phyloP scores from a whole-genome alignment of 2,888 invertebrate species.

The Cryptocephalus primarius region DNA sequence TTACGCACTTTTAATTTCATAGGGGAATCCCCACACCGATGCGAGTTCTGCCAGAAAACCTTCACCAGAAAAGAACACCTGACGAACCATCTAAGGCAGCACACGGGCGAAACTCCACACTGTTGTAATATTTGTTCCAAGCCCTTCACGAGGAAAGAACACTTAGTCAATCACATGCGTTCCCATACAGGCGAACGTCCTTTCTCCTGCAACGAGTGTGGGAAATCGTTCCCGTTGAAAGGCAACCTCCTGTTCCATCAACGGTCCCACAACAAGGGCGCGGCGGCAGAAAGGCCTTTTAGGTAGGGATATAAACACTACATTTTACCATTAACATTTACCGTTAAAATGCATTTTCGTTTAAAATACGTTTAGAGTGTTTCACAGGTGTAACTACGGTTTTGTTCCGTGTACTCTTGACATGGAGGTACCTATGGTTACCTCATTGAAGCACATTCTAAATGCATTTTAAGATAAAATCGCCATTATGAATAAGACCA shows the following conservation, averaged over 20 bases:
- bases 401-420: too few relatives aligned
- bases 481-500: too few relatives aligned
- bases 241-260: slow-evolving; percentile 75
- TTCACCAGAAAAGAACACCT: slow-evolving; percentile 64
- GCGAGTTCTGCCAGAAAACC: slow-evolving; percentile 58
- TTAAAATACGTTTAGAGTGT: too few relatives aligned
- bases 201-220: slow-evolving; percentile 74
- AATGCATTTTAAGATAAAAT: too few relatives aligned
- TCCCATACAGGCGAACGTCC: slow-evolving; percentile 73
- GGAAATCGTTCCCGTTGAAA: slow-evolving; percentile 76
- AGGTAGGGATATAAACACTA: slow-evolving; percentile 26
- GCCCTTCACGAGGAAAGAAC: slow-evolving; percentile 64
- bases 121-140: slow-evolving; percentile 65
- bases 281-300: slow-evolving; percentile 42
- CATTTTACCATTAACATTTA: too few relatives aligned
- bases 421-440: too few relatives aligned
- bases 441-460: too few relatives aligned
- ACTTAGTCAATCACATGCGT: slow-evolving; percentile 65
- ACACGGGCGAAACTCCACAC: slow-evolving; percentile 60
- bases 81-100: slow-evolving; percentile 59
- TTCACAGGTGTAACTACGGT: too few relatives aligned
- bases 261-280: slow-evolving; percentile 70
- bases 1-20: slow-evolving; percentile 15
- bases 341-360: too few relatives aligned
- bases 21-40: slow-evolving; percentile 58